Evolutionary conservation across 23 tunicate genomes (phyloP).

Genomic region (Ascidia mentula): DNA sequence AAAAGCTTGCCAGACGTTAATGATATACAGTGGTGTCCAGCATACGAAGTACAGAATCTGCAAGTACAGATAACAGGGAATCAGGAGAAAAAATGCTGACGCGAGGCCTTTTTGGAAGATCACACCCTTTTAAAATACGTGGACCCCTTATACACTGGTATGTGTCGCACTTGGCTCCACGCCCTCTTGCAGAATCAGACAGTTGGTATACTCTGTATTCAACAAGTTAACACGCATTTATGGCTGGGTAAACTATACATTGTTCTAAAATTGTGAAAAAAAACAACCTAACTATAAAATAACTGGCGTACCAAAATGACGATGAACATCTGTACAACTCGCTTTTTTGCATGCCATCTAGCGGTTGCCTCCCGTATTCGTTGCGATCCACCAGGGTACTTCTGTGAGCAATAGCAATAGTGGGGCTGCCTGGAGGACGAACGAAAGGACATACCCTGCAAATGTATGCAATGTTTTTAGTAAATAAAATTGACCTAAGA

Average conservation of each 20-base stretch:
- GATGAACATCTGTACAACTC: constrained; percentile 46
- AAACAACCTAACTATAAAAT: too few species aligned
- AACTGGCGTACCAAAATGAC: constrained; percentile 34
- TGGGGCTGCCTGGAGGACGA: neutral
- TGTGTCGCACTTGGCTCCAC: neutral
- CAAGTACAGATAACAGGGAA: too few species aligned
- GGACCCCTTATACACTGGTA: neutral
- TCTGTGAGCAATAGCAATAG: neutral
- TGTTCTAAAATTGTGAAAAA: too few species aligned
- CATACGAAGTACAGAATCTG: constrained; percentile 72
- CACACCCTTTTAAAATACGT: neutral
- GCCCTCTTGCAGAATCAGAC: too few species aligned
- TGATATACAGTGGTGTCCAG: constrained; percentile 78
- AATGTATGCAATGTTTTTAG: too few species aligned
- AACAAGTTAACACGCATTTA: too few species aligned
- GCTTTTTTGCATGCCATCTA: constrained; percentile 23
- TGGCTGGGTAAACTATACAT: too few species aligned
- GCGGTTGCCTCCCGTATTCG: neutral
- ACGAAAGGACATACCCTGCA: neutral
- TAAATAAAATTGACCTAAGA: too few species aligned
- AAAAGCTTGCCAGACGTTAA: constrained; percentile 79
- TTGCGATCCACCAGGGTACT: neutral
- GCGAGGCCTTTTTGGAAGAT: too few species aligned
- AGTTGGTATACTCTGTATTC: too few species aligned
- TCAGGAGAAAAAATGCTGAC: too few species aligned